Evolutionary conservation across 2,888 invertebrate species (phyloP), one percentile per base, ranked within the genome.

Genomic region (Sphaerophoria rueppellii): DNA sequence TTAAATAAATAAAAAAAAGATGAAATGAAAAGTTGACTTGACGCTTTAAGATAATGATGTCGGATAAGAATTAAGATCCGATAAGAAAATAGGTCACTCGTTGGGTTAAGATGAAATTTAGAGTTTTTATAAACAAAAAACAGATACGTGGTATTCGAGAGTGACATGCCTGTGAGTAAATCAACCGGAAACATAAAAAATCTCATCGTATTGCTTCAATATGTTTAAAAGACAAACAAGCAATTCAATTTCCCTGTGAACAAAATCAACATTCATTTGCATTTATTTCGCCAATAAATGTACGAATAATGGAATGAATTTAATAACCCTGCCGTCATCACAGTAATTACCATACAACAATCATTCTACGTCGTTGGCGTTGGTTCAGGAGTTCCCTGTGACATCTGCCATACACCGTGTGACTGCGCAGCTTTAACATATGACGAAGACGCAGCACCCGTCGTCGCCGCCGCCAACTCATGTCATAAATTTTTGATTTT

Each of bases 401-500:
- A 58, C 58, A 58, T 40, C 58, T 58, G 58, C 37, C 40, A 58
- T 58, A 40, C 58, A 43, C 11, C 9, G 4, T 9, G 12, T 43
- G 43, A 43, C 12, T 40, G 40, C 40, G 58, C 58, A 58, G 37
- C 37, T 58, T 7, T 24, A 24, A 37, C 37, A 37, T 37, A 37
- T n/a, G 43, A 24, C 24, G 3, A 24, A 4, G 7, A 24, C 24
- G 11, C 16, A 11, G 35, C 37, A 16, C 58, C 16, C 43, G 43
- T 11, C 11, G 58, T 37, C 58, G 37, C 32, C 7, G 34, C 35
- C 35, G 14, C 14, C 7, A 14, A 4, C 35, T 35, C 57, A 57
- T 57, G 58, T 58, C 40, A 58, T 58, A 58, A 58, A 58, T 40
- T 16, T 58, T 58, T 58, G 37, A 58, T 58, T 40, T 58, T 16